Conservation (phyloP, 2,888 invertebrate genomes). For the Syritta pipiens region DNA sequence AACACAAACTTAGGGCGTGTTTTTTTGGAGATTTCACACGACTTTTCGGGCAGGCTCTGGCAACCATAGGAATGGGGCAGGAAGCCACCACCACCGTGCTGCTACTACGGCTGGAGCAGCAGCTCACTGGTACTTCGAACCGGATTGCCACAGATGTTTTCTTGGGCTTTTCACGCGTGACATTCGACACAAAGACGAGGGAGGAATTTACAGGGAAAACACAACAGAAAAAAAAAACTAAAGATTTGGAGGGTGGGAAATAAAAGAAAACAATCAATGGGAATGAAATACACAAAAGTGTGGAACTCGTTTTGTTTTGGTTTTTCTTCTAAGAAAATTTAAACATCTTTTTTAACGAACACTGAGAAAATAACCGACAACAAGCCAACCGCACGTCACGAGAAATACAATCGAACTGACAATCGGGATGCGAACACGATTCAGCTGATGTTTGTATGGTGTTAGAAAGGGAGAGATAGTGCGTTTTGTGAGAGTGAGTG, state of each 20-base stretch:
- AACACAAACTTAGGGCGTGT: conserved; percentile 37
- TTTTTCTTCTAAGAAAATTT: too few species aligned
- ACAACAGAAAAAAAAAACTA: not conserved
- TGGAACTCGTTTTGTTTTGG: conserved; percentile 16
- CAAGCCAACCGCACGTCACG: conserved; percentile 31
- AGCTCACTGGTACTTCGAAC: conserved; percentile 7
- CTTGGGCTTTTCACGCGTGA: conserved; percentile 31
- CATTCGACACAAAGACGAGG: too few species aligned
- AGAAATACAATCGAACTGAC: conserved; percentile 55
- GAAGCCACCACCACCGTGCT: conserved; percentile 13
- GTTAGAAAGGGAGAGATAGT: conserved; percentile 33
- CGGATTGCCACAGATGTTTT: conserved; percentile 54
- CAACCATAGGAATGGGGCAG: conserved; percentile 29
- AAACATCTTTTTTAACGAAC: conserved; percentile 30
- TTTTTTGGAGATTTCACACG: conserved; percentile 16
- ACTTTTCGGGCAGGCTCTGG: conserved; percentile 16
- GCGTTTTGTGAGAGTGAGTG: conserved; percentile 1
- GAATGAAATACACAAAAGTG: not conserved
- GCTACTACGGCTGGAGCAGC: not conserved
- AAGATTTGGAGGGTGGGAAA: not conserved
- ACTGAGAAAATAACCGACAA: conserved; percentile 19
- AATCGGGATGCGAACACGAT: conserved; percentile 17
- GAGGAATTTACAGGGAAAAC: too few species aligned
- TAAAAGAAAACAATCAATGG: not conserved
- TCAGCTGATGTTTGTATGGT: conserved; percentile 42